Conservation (phyloP, 2,113 vertebrate species). For the Rhegmatorhina hoffmannsi region DNA sequence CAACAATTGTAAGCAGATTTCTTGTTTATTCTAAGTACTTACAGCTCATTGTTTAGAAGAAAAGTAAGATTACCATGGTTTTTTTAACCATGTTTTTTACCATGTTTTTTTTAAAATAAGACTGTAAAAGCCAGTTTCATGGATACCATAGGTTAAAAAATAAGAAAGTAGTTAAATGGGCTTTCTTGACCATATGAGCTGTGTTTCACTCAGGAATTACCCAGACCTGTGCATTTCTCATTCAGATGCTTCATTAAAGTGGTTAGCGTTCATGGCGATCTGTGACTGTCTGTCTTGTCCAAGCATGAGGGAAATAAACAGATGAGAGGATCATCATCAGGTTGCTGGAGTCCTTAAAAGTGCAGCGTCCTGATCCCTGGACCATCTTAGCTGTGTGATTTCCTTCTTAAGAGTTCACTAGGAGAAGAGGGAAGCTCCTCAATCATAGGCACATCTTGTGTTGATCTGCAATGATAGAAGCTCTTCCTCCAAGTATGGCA, state of each 20-base stretch:
- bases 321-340: not conserved
- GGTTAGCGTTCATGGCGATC: not conserved
- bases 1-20: not conserved
- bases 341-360: not conserved
- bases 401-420: not conserved
- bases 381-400: not conserved
- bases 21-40: not conserved
- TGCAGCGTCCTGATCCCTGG: not conserved
- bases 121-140: not conserved
- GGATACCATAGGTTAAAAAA: not conserved
- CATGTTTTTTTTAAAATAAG: not conserved
- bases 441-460: not conserved
- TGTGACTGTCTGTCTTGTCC: not conserved
- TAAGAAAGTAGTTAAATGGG: not conserved
- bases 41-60: not conserved
- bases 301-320: not conserved
- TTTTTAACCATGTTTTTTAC: too few species aligned
- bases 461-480: not conserved
- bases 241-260: not conserved
- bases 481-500: not conserved
- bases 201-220: not conserved
- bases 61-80: not conserved
- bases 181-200: not conserved
- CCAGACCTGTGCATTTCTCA: not conserved
- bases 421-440: not conserved